These are phyloP conservation scores for Okapia johnstoni DNA, from an alignment of 2,113 vertebrate species.

Conservation along the genomic window DNA sequence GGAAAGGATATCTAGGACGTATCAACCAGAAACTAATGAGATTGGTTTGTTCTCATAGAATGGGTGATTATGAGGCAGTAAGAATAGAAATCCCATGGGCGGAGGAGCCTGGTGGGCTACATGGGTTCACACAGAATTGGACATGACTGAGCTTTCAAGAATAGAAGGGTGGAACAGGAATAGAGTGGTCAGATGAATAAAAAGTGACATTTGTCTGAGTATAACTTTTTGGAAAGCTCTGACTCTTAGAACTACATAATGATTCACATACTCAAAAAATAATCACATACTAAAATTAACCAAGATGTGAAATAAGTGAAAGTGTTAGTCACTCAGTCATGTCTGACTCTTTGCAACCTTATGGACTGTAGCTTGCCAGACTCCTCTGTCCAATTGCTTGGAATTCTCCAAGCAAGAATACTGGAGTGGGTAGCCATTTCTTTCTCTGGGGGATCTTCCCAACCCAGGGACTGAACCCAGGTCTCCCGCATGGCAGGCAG, in stretches of 20 bases:
- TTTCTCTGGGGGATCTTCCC: background rate
- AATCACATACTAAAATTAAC: background rate
- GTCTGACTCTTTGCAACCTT: fast-evolving
- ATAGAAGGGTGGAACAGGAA: background rate
- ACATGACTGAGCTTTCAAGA: background rate
- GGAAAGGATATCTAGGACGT: background rate
- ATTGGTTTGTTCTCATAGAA: background rate
- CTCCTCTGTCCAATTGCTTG: background rate
- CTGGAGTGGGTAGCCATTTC: background rate
- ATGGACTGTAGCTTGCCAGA: background rate
- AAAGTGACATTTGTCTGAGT: background rate
- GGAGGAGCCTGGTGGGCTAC: no score
- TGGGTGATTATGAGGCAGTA: background rate
- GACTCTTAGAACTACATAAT: background rate
- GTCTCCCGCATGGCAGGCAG: fast-evolving
- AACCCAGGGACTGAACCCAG: background rate
- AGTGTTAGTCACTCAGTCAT: background rate
- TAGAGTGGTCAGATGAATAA: background rate
- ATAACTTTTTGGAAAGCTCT: background rate
- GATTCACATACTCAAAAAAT: background rate
- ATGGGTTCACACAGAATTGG: no score
- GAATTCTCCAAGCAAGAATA: background rate
- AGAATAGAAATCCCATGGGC: background rate
- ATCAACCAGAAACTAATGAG: background rate
- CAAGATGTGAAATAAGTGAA: background rate